Base-by-base conservation (phyloP, 2,113 vertebrate species). In the Mus musculus region DNA sequence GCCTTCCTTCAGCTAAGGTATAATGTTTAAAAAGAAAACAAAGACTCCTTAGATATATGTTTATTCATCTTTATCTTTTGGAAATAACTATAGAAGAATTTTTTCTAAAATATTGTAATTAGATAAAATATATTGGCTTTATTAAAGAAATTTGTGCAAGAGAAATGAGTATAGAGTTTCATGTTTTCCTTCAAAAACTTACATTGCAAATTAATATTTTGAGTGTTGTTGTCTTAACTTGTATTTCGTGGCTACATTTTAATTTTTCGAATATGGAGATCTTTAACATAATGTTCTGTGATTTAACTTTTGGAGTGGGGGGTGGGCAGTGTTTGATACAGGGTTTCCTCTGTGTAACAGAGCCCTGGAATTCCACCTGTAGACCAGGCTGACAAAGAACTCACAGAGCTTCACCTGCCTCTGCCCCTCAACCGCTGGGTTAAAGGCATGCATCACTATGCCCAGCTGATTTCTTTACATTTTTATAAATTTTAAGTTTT, bases 181-280 rank as follows among this genome's bases (percentile, higher is more conserved):
- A 42, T 71, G n/a, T 82, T 88, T 93, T 94, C 39, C 88, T 89
- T 30, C 49, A 80, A 85, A 96, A 56, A 54, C 92, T 77, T 95
- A 39, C 69, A 72, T 94, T 93, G 14, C 22, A 91, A 90, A 90
- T 95, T 93, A 93, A 75, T 86, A 76, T 82, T 92, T 92, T 94
- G 33, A 90, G 61, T 95, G 7, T 92, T 94, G 4, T 88, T 61
- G 22, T 87, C 94, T 95, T 92, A 92, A 71, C 28, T 93, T 96
- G 39, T 78, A 28, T 91, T 93, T 95, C 28, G 10, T 88, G 39
- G 30, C 1, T 82, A 69, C 81, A n/a, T 75, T 85, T 97, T 95
- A 12, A 78, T 89, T 93, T 84, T 84, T 82, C 65, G 84, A 90
- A 67, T 95, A 69, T 91, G n/a, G 88, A 94, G 92, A 78, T 73